Evolutionary conservation across 2,888 invertebrate species (phyloP), one percentile per base, ranked within the genome.

Genomic region (Calephelis perditalis): DNA sequence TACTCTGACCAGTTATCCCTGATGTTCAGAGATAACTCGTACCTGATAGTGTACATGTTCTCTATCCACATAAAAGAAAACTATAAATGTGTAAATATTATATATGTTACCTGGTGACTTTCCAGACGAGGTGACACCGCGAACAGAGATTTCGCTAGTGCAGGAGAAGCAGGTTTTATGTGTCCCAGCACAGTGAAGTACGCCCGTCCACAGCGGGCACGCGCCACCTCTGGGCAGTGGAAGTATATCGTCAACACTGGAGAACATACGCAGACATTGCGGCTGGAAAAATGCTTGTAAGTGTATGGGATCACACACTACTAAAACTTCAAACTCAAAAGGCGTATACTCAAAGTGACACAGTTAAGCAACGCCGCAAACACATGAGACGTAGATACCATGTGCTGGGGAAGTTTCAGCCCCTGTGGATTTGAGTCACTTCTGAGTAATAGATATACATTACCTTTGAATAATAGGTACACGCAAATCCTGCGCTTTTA

Each of bases 211-310:
- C 96, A 96, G 77, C 92, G 96, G 63, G 96, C 96, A 0, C 91
- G 95, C 58, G 95, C 96, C 0, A 95, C 95, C 0, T 94, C 94
- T 1, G 96, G 96, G 0, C 92, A 94, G 68, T 96, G 96, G 96
- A 96, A 96, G 75, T 96, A 94, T 74, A 95, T 96, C 68, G 96
- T 96, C 56, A 96, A 96, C 72, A 95, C 96, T 0, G 96, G 95
- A 0, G 95, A 96, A 66, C 96, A 96, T 72, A 95, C 96, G 7
- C 96, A 96, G 84, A 96, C 96, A 0, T 77, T 96, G 58, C 84
- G 96, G 8, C 84, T 96, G 62, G 96, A 96, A 77, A 96, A 96
- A 76, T 96, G 96, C 88, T 89, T 93, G 94, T 94, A 77, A 93
- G 94, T 40, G 8, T 40, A 37, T 37, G 1, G 40, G 1, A 4